Evolutionary conservation across 2,113 vertebrate genomes (phyloP).

Genomic region (Brienomyrus brachyistius): DNA sequence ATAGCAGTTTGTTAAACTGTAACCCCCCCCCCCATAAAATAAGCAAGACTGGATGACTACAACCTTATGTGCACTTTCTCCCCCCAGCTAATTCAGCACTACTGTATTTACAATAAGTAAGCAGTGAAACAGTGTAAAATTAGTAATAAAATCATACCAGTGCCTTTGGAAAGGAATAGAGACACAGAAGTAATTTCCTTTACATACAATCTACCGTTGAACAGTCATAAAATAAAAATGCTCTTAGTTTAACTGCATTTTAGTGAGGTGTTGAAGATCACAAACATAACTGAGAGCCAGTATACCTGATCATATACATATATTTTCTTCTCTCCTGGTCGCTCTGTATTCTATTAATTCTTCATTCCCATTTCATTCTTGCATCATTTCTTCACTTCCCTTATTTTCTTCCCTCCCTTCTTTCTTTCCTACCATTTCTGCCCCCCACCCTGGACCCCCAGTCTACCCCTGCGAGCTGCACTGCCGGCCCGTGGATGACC

Average conservation of each 20-base stretch:
- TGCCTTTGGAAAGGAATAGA: not conserved
- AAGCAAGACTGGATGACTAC: not conserved
- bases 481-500: constrained; percentile 72
- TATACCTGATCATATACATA: not conserved
- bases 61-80: not conserved
- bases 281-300: not conserved
- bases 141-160: not conserved
- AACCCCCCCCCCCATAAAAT: not conserved
- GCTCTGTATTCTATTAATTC: not conserved
- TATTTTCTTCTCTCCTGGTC: not conserved
- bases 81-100: not conserved
- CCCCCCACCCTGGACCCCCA: constrained; percentile 36
- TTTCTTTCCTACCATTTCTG: not conserved
- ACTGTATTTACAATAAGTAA: not conserved
- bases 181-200: not conserved
- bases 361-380: not conserved
- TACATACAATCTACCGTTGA: not conserved
- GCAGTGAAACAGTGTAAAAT: not conserved
- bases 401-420: not conserved
- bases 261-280: not conserved
- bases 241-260: not conserved
- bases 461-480: constrained; percentile 87
- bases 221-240: not conserved
- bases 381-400: not conserved
- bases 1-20: not conserved